Conservation (phyloP, 2,113 vertebrate genomes). For the Lathamus discolor region DNA sequence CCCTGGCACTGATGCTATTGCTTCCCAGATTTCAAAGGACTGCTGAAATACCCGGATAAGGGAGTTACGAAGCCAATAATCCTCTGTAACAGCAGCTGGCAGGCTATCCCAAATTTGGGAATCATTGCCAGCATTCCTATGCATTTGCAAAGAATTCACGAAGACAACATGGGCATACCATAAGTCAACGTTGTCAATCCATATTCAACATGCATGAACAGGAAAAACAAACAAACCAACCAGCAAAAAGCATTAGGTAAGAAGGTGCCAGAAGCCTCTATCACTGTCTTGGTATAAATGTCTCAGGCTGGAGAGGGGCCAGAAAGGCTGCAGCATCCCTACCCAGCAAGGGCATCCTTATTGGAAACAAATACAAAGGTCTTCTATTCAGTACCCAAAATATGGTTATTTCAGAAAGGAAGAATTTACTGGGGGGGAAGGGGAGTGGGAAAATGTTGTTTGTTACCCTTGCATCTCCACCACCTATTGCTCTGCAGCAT, state of each 20-base stretch:
- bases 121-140: neutral
- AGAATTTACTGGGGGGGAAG: fast-evolving
- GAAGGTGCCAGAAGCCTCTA: neutral
- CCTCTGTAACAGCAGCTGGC: neutral
- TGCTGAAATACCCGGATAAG: neutral
- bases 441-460: neutral
- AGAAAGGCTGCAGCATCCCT: neutral
- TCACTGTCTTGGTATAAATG: neutral
- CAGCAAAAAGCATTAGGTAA: neutral
- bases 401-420: neutral
- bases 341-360: neutral
- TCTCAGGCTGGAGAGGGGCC: neutral
- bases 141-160: neutral
- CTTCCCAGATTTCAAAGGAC: neutral
- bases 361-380: neutral
- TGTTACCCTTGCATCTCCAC: neutral
- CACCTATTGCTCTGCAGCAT: neutral
- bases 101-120: neutral
- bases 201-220: neutral
- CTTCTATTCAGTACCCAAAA: neutral
- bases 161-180: neutral
- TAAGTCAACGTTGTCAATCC: neutral
- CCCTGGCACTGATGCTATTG: neutral
- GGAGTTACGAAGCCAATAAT: neutral
- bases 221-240: neutral